Percentiles rank a stretch among this genome's conserved stretches.
phyloP scores from a whole-genome alignment of 92 coral and sea anemone species.

The Galaxea fascicularis region DNA sequence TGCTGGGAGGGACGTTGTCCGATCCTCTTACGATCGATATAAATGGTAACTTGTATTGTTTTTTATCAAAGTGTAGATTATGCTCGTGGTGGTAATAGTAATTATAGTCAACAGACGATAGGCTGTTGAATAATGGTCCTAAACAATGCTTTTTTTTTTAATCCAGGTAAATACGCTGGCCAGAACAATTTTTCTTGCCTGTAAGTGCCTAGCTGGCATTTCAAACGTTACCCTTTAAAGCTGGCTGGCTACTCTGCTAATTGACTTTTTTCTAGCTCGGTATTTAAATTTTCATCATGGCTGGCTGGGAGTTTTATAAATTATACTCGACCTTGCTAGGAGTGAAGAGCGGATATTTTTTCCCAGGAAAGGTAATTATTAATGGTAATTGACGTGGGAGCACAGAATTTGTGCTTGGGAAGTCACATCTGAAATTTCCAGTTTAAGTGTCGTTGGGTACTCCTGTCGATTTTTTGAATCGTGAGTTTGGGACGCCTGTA shows the following conservation, averaged over 20 bases:
- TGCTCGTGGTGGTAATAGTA: no score
- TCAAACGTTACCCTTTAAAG: neutral
- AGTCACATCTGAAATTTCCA: neutral
- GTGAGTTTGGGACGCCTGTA: neutral
- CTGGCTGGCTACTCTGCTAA: conserved; percentile 14
- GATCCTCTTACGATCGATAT: no score
- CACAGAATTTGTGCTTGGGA: neutral
- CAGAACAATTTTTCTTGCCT: neutral
- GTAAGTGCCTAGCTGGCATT: neutral
- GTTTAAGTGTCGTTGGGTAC: no score
- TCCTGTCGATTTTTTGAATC: no score
- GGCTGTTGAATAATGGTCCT: no score
- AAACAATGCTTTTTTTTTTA: neutral
- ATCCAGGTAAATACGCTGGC: neutral
- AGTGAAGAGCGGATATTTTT: conserved; percentile 4
- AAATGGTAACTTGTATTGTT: no score
- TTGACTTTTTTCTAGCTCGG: neutral
- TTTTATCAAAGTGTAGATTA: no score
- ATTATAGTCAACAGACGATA: no score
- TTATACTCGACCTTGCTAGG: neutral
- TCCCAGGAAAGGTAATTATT: conserved; percentile 9
- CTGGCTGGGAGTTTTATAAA: conserved; percentile 8
- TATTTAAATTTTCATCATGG: neutral
- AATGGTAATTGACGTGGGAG: neutral
- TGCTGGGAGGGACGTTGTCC: no score